A percentile compares a stretch with the other conserved stretches of the same genome.
Conservation (phyloP, 1,140 invertebrate genomes). For the Cydia pomonella region DNA sequence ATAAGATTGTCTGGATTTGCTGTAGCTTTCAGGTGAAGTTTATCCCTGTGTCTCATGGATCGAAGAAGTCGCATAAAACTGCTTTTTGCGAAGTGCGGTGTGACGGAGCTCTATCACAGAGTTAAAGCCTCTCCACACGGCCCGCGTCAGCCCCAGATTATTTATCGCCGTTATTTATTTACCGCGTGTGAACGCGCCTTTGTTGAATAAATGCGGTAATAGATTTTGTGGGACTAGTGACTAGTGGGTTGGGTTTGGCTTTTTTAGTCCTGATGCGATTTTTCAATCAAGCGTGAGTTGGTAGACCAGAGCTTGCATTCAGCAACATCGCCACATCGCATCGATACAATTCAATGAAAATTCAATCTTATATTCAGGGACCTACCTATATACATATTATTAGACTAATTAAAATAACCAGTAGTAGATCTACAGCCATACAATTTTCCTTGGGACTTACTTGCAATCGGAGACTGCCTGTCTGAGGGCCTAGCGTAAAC, state of each 20-base stretch:
- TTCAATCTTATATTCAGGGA: no score
- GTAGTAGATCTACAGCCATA: no score
- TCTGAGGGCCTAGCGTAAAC: no score
- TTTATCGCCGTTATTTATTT: slow-evolving; percentile 71
- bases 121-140: slow-evolving; percentile 62
- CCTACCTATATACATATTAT: no score
- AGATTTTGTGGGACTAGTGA: slow-evolving; percentile 11
- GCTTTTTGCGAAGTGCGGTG: background rate
- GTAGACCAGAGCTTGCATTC: background rate
- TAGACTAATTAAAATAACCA: no score
- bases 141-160: slow-evolving; percentile 66
- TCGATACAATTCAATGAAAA: background rate
- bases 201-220: slow-evolving; percentile 24
- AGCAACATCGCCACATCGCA: background rate
- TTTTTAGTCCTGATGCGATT: background rate
- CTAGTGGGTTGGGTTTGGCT: background rate
- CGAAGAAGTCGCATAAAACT: no score
- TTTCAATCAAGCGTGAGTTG: background rate
- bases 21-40: no score
- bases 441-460: no score
- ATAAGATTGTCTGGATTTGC: no score
- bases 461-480: no score
- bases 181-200: slow-evolving; percentile 40
- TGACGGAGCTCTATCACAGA: slow-evolving; percentile 31
- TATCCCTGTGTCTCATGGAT: no score